Conservation (phyloP, 2,888 invertebrate genomes). For the Beris morrisii region DNA sequence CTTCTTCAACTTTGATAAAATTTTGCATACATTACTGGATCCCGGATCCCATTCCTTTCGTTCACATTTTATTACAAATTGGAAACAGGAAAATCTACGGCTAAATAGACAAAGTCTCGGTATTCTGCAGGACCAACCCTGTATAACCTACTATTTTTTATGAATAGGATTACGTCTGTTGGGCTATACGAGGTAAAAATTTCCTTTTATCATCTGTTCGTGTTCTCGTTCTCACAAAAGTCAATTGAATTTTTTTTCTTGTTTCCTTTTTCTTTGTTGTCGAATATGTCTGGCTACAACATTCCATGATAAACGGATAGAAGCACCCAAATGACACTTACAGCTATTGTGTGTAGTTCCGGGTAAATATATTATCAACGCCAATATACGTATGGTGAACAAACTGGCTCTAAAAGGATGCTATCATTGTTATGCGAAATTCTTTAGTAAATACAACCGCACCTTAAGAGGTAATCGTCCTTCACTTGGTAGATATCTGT, state of each 20-base stretch:
- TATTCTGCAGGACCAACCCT: constrained; percentile 4
- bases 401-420: constrained; percentile 23
- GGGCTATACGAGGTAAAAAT: constrained; percentile 11
- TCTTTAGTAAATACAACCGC: constrained; percentile 19
- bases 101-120: constrained; percentile 23
- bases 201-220: constrained; percentile 1
- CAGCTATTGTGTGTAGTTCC: constrained; percentile 25
- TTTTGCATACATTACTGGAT: constrained; percentile 15
- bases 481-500: not conserved
- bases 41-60: not conserved
- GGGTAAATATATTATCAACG: constrained; percentile 18
- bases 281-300: constrained; percentile 26
- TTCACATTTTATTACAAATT: constrained; percentile 29
- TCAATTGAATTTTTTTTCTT: constrained; percentile 15
- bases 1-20: constrained; percentile 13
- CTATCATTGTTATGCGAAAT: constrained; percentile 24
- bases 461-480: constrained; percentile 9
- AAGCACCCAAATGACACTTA: constrained; percentile 13
- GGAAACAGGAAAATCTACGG: constrained; percentile 19
- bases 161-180: constrained; percentile 22
- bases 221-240: not conserved
- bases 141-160: constrained; percentile 23
- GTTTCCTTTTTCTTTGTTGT: constrained; percentile 17
- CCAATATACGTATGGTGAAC: constrained; percentile 19
- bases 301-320: constrained; percentile 27